Evolutionary conservation across 1,140 invertebrate genomes (phyloP).

Genomic region (Ceratitis capitata): DNA sequence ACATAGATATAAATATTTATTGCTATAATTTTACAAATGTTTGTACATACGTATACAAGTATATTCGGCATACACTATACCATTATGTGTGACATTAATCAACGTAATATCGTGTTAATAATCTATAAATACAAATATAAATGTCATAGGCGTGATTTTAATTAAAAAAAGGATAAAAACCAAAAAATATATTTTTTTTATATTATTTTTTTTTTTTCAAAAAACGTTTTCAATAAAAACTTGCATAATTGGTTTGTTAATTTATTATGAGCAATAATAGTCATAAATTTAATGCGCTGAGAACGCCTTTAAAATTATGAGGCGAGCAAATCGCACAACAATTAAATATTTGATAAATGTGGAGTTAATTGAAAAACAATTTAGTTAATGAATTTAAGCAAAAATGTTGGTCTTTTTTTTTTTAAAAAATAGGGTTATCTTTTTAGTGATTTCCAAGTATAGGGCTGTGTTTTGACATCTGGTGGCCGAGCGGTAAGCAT

Average conservation of each 20-base stretch:
- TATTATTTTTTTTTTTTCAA: too few species aligned
- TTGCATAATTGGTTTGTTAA: neutral
- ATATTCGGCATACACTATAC: neutral
- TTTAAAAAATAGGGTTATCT: too few species aligned
- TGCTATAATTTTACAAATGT: too few species aligned
- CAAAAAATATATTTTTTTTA: neutral
- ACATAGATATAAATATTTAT: too few species aligned
- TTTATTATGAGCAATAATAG: neutral
- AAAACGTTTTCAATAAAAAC: neutral
- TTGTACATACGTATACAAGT: neutral
- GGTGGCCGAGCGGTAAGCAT: too few species aligned
- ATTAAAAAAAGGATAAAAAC: constrained; percentile 17
- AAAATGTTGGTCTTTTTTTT: too few species aligned
- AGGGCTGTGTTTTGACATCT: too few species aligned
- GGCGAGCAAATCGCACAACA: neutral
- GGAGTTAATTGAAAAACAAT: neutral
- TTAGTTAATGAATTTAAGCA: neutral
- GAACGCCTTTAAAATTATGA: neutral
- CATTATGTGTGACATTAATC: neutral
- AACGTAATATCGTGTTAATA: neutral
- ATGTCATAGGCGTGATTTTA: constrained; percentile 23
- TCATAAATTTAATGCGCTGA: neutral
- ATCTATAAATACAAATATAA: constrained; percentile 27
- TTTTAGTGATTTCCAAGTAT: too few species aligned
- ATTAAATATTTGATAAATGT: neutral